Evolutionary conservation across 2,888 invertebrate genomes (phyloP).

Genomic region (Dorcus parallelipipedus): DNA sequence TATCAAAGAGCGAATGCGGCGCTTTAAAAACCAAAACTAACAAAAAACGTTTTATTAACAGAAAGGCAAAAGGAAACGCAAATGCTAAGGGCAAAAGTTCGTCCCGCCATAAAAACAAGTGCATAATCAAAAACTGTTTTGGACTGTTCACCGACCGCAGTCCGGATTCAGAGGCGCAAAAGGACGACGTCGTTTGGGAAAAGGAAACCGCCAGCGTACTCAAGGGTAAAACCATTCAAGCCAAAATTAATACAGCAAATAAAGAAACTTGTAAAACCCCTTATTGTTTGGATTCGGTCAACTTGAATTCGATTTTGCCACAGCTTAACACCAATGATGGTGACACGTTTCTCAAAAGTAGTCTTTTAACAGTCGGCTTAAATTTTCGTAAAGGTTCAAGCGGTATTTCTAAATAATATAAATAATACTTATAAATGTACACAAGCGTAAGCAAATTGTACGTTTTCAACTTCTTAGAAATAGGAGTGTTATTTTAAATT

Average conservation of each 20-base stretch:
- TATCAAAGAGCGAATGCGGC: conserved; percentile 31
- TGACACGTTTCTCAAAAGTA: not conserved
- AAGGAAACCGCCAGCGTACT: conserved; percentile 56
- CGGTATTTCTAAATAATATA: not conserved
- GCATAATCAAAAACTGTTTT: conserved; percentile 20
- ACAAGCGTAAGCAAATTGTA: no score
- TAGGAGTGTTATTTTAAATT: no score
- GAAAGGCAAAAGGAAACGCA: conserved; percentile 32
- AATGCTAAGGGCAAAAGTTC: conserved; percentile 11
- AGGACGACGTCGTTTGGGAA: conserved; percentile 48
- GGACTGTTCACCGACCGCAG: conserved; percentile 32
- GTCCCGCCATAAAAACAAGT: not conserved
- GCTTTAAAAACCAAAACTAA: conserved; percentile 33
- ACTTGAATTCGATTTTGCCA: not conserved
- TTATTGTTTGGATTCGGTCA: not conserved
- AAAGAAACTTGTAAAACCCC: conserved; percentile 10
- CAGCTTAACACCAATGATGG: not conserved
- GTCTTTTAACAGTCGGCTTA: conserved; percentile 7
- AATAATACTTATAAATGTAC: not conserved
- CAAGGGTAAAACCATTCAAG: conserved; percentile 32
- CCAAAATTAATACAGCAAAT: conserved; percentile 14
- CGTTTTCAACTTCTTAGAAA: no score
- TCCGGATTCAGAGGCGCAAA: conserved; percentile 20
- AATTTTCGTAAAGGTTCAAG: conserved; percentile 4
- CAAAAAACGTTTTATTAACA: conserved; percentile 37